Conservation (phyloP, 2,888 invertebrate genomes). For the Mermis nigrescens region DNA sequence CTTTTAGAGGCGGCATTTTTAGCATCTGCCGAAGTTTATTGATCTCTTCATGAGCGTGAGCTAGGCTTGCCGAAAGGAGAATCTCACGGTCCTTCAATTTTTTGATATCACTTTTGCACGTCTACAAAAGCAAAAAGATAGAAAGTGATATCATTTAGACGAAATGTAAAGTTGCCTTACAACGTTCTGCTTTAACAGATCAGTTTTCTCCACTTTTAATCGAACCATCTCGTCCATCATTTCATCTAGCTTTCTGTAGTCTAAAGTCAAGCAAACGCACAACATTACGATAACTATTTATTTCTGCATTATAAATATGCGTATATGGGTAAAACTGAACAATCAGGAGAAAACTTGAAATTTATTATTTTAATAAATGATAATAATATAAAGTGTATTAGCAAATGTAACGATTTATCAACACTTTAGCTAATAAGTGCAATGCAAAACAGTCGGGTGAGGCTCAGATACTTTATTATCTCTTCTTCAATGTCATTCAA, state of each 20-base stretch:
- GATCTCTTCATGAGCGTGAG: slow-evolving; percentile 70
- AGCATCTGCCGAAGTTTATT: slow-evolving; percentile 42
- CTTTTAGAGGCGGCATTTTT: slow-evolving; percentile 3
- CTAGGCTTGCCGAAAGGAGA: slow-evolving; percentile 61
- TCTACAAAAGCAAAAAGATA: slow-evolving; percentile 44
- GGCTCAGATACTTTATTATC: too few species aligned
- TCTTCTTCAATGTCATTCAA: too few species aligned
- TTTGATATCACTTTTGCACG: slow-evolving; percentile 84
- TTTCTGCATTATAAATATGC: too few species aligned
- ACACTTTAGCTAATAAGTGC: too few species aligned
- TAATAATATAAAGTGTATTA: too few species aligned
- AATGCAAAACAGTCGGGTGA: too few species aligned
- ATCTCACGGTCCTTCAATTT: slow-evolving; percentile 70
- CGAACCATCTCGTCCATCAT: slow-evolving; percentile 67
- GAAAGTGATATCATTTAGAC: neutral
- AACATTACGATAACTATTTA: too few species aligned
- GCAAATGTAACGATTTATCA: too few species aligned
- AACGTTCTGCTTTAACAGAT: slow-evolving; percentile 80
- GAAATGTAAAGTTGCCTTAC: slow-evolving; percentile 45
- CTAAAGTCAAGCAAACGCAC: too few species aligned
- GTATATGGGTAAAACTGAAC: neutral
- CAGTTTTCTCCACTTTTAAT: slow-evolving; percentile 80
- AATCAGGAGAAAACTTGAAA: neutral
- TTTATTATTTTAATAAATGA: too few species aligned
- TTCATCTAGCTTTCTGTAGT: slow-evolving; percentile 44